Base-by-base conservation (phyloP, 1,140 invertebrate genomes). In the Charaxes varanes region DNA sequence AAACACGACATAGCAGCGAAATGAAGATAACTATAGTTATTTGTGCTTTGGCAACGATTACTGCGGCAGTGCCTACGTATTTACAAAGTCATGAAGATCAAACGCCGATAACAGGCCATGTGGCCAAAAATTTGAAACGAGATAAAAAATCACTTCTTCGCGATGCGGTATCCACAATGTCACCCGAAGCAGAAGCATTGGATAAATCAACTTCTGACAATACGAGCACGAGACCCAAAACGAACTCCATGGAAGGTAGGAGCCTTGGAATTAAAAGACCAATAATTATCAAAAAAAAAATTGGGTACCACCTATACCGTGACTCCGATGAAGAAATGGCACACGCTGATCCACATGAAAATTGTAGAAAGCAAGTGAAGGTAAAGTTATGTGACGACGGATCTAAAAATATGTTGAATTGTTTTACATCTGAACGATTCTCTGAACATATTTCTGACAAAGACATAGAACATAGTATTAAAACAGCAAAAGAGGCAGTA, bases 401-500 rank as follows among this genome's bases (percentile, higher is more conserved):
- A 17, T 32, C 34, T 16, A 13, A 27, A 12, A 36, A 36, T 27
- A 43, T 34, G 26, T 50, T 34, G 22, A 49, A 36, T 13, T 16
- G 45, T 15, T 31, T 56, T 8, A 47, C 43, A 11, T 49, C 56
- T 19, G 46, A 44, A 31, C 27, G 15, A n/a, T 16, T 33, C 1
- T 26, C 55, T 6, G 44, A 52, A 18, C 38, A 58, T 19, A 42
- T 54, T 19, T 47, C 57, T 3, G 61, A 72, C 21, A 58, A 62
- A 14, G 63, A 81, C 22, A 66, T 79, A 35, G 59, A 68, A 44
- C 50, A 66, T 10, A 82, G 60, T 35, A 62, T 82, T 6, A 57
- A 59, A 32, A 62, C 68, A 54, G 78, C 74, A 16, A 79, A 73
- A 33, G 70, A 73, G 53, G 74, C 74, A n/a, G 61, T 82, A 23